Percentiles rank a stretch among this genome's conserved stretches.
Evolutionary conservation across 1,140 invertebrate genomes (phyloP).

Genomic region (Triops cancriformis): DNA sequence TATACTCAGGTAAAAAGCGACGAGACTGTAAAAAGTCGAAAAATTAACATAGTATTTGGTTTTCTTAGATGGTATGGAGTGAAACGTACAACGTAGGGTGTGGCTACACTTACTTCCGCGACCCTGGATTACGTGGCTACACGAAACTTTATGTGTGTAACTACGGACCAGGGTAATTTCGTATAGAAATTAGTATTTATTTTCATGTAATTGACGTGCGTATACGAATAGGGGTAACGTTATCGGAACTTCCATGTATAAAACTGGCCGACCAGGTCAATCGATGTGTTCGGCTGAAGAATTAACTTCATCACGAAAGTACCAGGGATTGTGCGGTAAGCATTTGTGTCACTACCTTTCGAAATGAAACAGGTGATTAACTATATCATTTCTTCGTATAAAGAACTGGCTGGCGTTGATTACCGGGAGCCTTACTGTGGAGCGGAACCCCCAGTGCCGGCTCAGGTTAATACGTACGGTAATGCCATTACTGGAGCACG

Average conservation of each 20-base stretch:
- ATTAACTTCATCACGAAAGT: conserved; percentile 57
- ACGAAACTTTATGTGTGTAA: conserved; percentile 78
- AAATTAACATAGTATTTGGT: conserved; percentile 32
- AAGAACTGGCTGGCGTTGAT: conserved; percentile 22
- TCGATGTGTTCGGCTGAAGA: conserved; percentile 60
- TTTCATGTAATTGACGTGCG: conserved; percentile 23
- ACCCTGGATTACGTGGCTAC: conserved; percentile 51
- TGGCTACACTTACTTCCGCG: conserved; percentile 68
- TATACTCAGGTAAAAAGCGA: conserved; percentile 59
- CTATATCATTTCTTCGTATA: background rate
- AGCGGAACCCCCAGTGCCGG: conserved; percentile 22
- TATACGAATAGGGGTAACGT: conserved; percentile 58
- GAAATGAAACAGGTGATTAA: background rate
- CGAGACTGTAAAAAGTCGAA: background rate
- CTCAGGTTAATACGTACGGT: conserved; percentile 29
- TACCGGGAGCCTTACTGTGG: conserved; percentile 18
- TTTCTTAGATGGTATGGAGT: conserved; percentile 68
- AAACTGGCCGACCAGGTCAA: conserved; percentile 48
- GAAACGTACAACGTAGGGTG: conserved; percentile 68
- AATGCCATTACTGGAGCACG: conserved; percentile 12
- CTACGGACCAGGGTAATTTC: conserved; percentile 65
- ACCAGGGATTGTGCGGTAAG: conserved; percentile 67
- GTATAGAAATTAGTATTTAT: background rate
- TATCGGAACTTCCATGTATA: conserved; percentile 61
- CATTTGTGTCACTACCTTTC: conserved; percentile 34